A percentile compares a stretch with the other conserved stretches of the same genome.
phyloP scores from a whole-genome alignment of 2,888 invertebrate species.

The Xanthostigma xanthostigma region DNA sequence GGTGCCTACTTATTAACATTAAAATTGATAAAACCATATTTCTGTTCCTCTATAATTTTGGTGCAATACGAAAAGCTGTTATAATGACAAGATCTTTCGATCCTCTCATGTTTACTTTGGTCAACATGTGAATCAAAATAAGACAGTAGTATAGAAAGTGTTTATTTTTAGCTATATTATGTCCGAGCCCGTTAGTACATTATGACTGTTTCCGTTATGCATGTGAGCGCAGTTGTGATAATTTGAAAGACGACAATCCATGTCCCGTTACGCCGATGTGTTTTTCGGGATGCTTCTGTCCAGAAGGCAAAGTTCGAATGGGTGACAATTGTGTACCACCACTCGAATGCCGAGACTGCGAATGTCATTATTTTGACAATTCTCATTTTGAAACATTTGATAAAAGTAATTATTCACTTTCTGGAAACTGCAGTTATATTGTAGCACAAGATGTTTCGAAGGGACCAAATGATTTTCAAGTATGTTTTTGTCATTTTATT shows the following conservation, averaged over 20 bases:
- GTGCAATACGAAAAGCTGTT: too few species aligned
- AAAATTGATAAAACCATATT: too few species aligned
- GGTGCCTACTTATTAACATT: too few species aligned
- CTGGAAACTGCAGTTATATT: constrained; percentile 74
- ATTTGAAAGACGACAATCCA: constrained; percentile 35
- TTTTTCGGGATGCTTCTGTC: constrained; percentile 75
- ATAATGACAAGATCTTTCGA: too few species aligned
- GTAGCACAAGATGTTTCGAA: constrained; percentile 49
- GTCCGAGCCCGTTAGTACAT: constrained; percentile 62
- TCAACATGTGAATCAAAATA: neutral
- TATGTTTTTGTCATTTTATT: constrained; percentile 21
- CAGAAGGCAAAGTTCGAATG: constrained; percentile 52
- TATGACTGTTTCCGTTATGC: constrained; percentile 64
- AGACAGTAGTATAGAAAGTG: neutral
- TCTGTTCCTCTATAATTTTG: too few species aligned
- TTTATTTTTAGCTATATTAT: constrained; percentile 41
- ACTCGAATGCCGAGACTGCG: constrained; percentile 60
- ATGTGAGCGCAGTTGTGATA: constrained; percentile 66
- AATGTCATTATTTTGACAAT: constrained; percentile 55
- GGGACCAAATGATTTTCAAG: constrained; percentile 34
- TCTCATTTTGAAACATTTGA: constrained; percentile 76
- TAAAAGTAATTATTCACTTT: constrained; percentile 59
- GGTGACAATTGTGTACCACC: constrained; percentile 54
- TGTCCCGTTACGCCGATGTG: constrained; percentile 52
- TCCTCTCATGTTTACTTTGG: too few species aligned